These are phyloP conservation scores for Epinotia nisella DNA, from an alignment of 2,888 invertebrate species.

Conservation along the genomic window DNA sequence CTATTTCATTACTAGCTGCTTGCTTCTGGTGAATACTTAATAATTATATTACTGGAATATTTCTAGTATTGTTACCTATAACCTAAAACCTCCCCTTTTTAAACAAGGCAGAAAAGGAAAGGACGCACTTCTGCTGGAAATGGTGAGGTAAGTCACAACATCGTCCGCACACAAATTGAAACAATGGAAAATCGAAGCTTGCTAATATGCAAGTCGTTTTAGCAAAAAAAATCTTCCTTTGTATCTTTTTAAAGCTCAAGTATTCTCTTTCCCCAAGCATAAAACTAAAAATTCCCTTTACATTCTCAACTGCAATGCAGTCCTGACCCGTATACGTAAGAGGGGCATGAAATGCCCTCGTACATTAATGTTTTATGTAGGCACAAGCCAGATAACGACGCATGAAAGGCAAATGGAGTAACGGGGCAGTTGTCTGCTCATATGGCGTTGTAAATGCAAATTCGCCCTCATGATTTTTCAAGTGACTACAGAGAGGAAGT, in stretches of 20 bases:
- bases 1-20: too few relatives aligned
- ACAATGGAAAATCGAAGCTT: neutral
- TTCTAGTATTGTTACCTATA: neutral
- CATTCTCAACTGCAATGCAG: slow-evolving; percentile 32
- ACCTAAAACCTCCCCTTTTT: too few relatives aligned
- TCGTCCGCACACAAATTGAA: too few relatives aligned
- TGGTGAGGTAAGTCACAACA: too few relatives aligned
- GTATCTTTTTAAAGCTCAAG: neutral
- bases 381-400: slow-evolving; percentile 18
- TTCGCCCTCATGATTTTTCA: neutral
- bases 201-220: neutral
- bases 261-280: neutral
- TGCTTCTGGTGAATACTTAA: too few relatives aligned
- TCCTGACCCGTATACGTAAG: slow-evolving; percentile 11
- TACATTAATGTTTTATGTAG: slow-evolving; percentile 37
- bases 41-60: neutral
- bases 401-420: slow-evolving; percentile 26
- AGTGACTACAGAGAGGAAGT: neutral
- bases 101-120: too few relatives aligned
- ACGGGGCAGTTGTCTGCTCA: neutral
- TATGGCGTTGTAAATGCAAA: neutral
- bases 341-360: slow-evolving; percentile 8
- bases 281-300: slow-evolving; percentile 9
- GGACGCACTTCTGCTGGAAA: too few relatives aligned
- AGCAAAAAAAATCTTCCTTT: too few relatives aligned